Conservation (phyloP, 2,797 vertebrate genomes). For the Orientallactaga sibirica region DNA sequence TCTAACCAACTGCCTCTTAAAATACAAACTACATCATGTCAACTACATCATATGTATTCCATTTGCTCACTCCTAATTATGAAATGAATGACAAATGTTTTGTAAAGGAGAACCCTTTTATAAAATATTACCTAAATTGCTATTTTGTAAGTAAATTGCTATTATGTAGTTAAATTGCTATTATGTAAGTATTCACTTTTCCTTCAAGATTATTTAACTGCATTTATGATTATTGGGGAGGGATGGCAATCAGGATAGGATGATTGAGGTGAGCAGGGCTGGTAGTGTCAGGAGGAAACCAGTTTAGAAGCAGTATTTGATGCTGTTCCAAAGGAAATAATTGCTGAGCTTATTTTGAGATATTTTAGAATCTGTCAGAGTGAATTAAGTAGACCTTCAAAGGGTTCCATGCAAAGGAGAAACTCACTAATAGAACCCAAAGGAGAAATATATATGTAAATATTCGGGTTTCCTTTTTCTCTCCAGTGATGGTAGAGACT, state of each 20-base stretch:
- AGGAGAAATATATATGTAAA: background rate
- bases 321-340: background rate
- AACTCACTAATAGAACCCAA: slow-evolving; percentile 26
- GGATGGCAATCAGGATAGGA: background rate
- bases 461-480: background rate
- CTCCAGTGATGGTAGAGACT: background rate
- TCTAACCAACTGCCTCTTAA: background rate
- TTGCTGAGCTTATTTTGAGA: background rate
- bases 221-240: background rate
- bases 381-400: background rate
- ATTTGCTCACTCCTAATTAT: slow-evolving; percentile 4
- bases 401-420: background rate
- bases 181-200: slow-evolving; percentile 2
- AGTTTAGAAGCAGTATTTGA: background rate
- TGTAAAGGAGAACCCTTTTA: slow-evolving; percentile 5
- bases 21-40: background rate
- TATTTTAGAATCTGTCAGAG: background rate
- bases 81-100: background rate
- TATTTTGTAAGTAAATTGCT: background rate
- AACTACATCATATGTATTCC: background rate
- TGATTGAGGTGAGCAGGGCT: background rate
- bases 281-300: background rate
- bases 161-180: background rate
- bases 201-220: background rate
- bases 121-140: slow-evolving; percentile 22